Base-by-base conservation (phyloP, 2,888 invertebrate species). In the Nezara viridula region DNA sequence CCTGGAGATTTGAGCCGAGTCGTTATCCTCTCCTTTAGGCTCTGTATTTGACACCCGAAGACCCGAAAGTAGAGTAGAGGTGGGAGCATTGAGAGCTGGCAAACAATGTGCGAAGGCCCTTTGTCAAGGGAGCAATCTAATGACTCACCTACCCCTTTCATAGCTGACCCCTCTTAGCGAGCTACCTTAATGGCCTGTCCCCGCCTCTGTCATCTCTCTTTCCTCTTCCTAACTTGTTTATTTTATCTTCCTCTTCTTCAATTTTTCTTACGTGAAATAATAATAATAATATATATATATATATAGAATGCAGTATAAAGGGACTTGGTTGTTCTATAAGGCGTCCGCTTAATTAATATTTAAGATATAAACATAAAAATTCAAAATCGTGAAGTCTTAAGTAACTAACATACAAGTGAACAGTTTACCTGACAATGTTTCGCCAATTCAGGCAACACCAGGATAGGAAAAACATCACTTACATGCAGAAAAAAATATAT, bases 71-170 rank as follows among this genome's bases (percentile, higher is more conserved):
- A 37, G 32, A 7, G 66, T n/a, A 60, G 4, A 6, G 19, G 12
- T 2, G 19, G 9, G 32, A 10, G 32, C 66, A 73, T 73, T 73
- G 66, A 73, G 66, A 73, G 37, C 66, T 73, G 37, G 66, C 66
- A 73, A 73, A 73, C 66, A 73, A 73, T 37, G 66, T 32, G 66
- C 66, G 37, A 73, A 73, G 66, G 66, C 19, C 66, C 66, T 73
- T 73, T 73, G 66, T 73, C 66, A 60, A 32, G 27, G 60, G 27
- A 32, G 60, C 27, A 37, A 73, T 73, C 66, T 73, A 73, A 73
- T 73, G 66, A 37, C 66, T 73, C 66, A 73, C 66, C 66, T 37
- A 9, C 6, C 66, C 66, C 66, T 73, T 73, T 73, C 66, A 32
- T 37, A 37, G 32, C 32, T 73, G 66, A 73, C 32, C 66, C 66